Percentiles rank a stretch among this genome's conserved stretches.
phyloP scores from a whole-genome alignment of 2,888 invertebrate genomes.

The Catocala nupta region DNA sequence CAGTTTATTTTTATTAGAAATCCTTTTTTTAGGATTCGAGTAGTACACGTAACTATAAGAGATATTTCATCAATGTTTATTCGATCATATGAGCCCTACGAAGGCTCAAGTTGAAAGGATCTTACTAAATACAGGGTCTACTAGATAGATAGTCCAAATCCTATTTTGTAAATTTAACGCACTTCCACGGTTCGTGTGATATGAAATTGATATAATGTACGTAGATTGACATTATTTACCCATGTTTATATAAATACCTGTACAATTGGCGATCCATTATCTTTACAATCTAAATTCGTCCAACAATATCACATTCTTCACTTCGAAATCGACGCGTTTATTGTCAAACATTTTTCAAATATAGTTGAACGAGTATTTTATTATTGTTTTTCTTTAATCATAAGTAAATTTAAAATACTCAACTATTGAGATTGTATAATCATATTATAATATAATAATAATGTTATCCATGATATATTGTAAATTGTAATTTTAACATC shows the following conservation, averaged over 20 bases:
- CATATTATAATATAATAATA: slow-evolving; percentile 5
- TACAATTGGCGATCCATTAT: slow-evolving; percentile 61
- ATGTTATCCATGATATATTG: slow-evolving; percentile 6
- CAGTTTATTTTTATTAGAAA: too few relatives aligned
- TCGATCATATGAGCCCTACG: slow-evolving; percentile 12
- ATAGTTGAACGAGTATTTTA: slow-evolving; percentile 40
- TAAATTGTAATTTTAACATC: slow-evolving; percentile 12
- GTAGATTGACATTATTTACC: slow-evolving; percentile 82
- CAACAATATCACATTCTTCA: slow-evolving; percentile 68
- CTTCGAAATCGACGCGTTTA: slow-evolving; percentile 48
- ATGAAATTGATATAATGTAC: slow-evolving; percentile 84
- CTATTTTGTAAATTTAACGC: slow-evolving; percentile 58
- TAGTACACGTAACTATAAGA: slow-evolving; percentile 15
- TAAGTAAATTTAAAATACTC: background rate
- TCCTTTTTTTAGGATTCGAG: too few relatives aligned
- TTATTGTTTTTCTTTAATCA: slow-evolving; percentile 19
- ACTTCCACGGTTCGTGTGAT: slow-evolving; percentile 74
- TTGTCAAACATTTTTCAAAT: slow-evolving; percentile 14
- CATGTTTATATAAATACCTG: slow-evolving; percentile 66
- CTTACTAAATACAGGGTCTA: slow-evolving; percentile 35
- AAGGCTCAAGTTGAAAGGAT: slow-evolving; percentile 34
- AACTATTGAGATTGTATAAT: slow-evolving; percentile 6
- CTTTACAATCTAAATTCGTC: slow-evolving; percentile 54
- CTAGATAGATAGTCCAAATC: slow-evolving; percentile 36
- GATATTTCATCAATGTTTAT: slow-evolving; percentile 3